These are phyloP conservation scores for Cryptophagus acutangulus DNA, from an alignment of 2,888 invertebrate genomes.

Conservation along the genomic window DNA sequence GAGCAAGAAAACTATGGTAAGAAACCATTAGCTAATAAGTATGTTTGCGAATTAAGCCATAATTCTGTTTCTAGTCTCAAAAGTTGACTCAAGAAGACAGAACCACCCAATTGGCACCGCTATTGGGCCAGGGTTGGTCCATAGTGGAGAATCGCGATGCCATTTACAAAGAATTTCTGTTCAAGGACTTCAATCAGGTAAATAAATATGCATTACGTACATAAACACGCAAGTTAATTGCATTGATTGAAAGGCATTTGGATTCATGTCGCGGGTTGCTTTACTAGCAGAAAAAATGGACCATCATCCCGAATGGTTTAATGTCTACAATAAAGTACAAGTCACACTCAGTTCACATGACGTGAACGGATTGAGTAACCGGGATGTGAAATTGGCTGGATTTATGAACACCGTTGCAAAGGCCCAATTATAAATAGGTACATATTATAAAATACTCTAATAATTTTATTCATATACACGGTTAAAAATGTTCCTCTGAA, in stretches of 20 bases:
- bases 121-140: conserved; percentile 71
- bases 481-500: background rate
- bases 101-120: conserved; percentile 56
- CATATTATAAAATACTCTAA: no score
- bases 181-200: conserved; percentile 90
- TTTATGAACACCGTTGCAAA: conserved; percentile 74
- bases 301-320: conserved; percentile 99
- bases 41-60: no score
- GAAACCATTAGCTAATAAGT: no score
- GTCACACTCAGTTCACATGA: conserved; percentile 94
- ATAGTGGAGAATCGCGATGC: conserved; percentile 82
- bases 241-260: conserved; percentile 70
- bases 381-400: conserved; percentile 80
- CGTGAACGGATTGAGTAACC: conserved; percentile 78
- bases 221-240: conserved; percentile 7
- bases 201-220: no score
- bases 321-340: conserved; percentile 91
- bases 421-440: conserved; percentile 5
- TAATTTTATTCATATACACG: background rate
- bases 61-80: no score
- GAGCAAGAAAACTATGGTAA: no score
- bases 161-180: conserved; percentile 87
- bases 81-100: conserved; percentile 71
- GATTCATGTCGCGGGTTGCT: conserved; percentile 92
- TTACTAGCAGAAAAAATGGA: conserved; percentile 95